Base-by-base conservation (phyloP, 2,888 invertebrate species). In the Protophormia terraenovae region DNA sequence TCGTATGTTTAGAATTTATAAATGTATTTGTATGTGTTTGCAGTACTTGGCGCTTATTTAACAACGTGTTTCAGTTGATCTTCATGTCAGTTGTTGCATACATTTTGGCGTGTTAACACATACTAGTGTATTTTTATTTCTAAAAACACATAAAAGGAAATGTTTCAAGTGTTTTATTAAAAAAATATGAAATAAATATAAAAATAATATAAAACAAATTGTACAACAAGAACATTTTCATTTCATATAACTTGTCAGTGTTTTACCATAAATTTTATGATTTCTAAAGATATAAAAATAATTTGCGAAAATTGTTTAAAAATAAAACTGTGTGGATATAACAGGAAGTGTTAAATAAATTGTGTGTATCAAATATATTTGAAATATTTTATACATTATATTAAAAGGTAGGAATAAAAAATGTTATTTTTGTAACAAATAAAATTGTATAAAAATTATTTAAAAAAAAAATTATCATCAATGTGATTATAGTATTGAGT, bases 41-140 rank as follows among this genome's bases (percentile, higher is more conserved):
- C n/a, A 27, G 27, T 32, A 53, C 47, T 66, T 69, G 64, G 32
- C 47, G 69, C 79, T 60, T 87, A 88, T 88, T 88, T 88, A 91
- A 91, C 89, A 89, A 87, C 88, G 88, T 87, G 87, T 86, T 88
- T 86, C 87, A 87, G 89, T 87, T 89, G 91, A 91, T 91, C 91
- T 89, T 88, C 88, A 88, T 88, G 87, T 90, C 89, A 91, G 91
- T 91, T 91, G 90, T 90, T 91, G 90, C 89, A 90, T 88, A 90
- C 89, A 88, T 90, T 88, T 89, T 89, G 90, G 89, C 89, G 89
- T 87, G 89, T 88, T 88, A 86, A 82, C 86, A 87, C 62, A 81
- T 47, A 24, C 8, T 14, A 64, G 38, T 53, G 71, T 22, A 12
- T 3, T 16, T 29, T 47, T 22, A 53, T 14, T n/a, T n/a, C n/a